These are phyloP conservation scores for Drosophila funebris DNA, from an alignment of 1,140 invertebrate genomes.

Conservation along the genomic window DNA sequence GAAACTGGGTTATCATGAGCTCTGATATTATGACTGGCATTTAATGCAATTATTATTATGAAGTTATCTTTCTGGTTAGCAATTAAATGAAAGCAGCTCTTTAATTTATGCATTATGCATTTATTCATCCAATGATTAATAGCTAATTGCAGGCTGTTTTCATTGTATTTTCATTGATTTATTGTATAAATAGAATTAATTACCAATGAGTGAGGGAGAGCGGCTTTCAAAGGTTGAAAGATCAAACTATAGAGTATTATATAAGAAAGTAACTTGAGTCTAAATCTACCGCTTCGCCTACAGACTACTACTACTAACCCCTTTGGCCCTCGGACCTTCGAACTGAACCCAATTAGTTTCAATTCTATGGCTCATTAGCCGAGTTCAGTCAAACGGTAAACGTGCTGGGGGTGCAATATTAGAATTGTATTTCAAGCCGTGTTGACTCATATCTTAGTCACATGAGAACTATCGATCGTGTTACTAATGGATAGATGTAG, in stretches of 20 bases:
- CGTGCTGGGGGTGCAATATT: constrained; percentile 38
- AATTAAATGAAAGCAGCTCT: constrained; percentile 7
- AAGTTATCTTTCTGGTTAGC: constrained; percentile 4
- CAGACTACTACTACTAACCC: neutral
- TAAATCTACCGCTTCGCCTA: neutral
- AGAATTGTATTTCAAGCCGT: neutral
- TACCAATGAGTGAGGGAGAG: neutral
- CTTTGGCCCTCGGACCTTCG: neutral
- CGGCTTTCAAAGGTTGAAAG: constrained; percentile 1
- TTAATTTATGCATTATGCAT: constrained; percentile 45
- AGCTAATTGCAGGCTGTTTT: constrained; percentile 25
- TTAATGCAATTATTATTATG: neutral
- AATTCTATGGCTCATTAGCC: constrained; percentile 5
- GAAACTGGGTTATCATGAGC: constrained; percentile 1
- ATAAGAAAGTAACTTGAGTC: neutral
- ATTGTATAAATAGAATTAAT: constrained; percentile 10
- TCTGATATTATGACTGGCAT: neutral
- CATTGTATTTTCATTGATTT: no score
- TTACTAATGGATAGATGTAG: neutral
- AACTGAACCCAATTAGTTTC: constrained; percentile 2
- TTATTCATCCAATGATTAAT: constrained; percentile 49
- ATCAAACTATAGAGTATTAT: neutral
- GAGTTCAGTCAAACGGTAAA: constrained; percentile 8
- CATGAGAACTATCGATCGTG: neutral
- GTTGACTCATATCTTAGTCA: constrained; percentile 5